Base-by-base conservation (phyloP, 2,113 vertebrate genomes). In the Vulpes lagopus region DNA sequence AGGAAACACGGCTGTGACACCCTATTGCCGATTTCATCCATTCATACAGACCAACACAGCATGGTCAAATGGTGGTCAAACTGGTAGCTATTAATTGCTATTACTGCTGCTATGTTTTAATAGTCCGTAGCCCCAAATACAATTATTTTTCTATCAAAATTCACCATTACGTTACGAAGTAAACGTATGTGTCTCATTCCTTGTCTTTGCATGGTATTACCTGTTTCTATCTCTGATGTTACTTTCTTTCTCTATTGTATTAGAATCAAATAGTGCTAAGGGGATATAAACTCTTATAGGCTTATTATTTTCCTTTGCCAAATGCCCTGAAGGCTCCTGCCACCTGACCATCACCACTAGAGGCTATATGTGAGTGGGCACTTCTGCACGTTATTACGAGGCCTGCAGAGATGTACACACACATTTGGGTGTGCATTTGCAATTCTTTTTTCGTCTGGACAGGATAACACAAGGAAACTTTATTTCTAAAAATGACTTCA, bases 281-380 rank as follows among this genome's bases (percentile, higher is more conserved):
- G 83, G 87, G 64, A 92, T 49, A 60, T 16, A 53, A 32, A 76
- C 51, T 92, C 69, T 74, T 20, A 74, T 74, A 60, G 23, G 23
- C 80, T 96, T 94, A 86, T 97, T 98, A 96, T 91, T 92, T 92
- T 89, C 69, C 69, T 95, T 84, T 88, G 19, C 51, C 57, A 14
- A 88, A 1, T 94, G 87, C 69, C 90, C 95, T 98, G 35, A 89
- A 89, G 97, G 92, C 22, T 87, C 25, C 51, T 86, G 76, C 22
- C 25, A 60, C n/a, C 35, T 80, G 22, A 38, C 89, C 38, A 57
- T 98, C 80, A 88, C 19, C 53, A 82, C 27, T 25, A 35, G 8
- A 93, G 69, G 60, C 22, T 35, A 35, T 4, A 27, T 17, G 4
- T 38, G n/a, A 69, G 14, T 38, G 32, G 27, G 10, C 65, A 22